Conservation (phyloP, 1,140 invertebrate species). For the Helicoverpa armigera region DNA sequence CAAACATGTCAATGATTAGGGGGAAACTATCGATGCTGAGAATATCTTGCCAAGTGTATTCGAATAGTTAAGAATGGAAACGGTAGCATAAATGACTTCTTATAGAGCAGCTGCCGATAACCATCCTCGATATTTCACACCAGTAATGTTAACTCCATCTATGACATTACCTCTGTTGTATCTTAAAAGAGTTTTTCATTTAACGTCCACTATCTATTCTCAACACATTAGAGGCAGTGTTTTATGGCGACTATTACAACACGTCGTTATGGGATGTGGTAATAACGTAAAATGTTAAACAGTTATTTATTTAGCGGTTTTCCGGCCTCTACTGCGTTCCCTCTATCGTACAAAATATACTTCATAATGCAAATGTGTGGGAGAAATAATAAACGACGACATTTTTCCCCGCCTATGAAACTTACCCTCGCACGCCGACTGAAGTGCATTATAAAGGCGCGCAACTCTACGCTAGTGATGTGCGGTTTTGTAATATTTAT, state of each 20-base stretch:
- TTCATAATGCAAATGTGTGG: conserved; percentile 53
- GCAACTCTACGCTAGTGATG: conserved; percentile 3
- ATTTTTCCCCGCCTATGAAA: conserved; percentile 65
- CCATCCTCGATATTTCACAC: conserved; percentile 23
- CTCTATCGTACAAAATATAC: conserved; percentile 60
- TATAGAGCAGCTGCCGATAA: conserved; percentile 39
- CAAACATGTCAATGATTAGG: conserved; percentile 19
- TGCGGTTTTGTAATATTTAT: neutral
- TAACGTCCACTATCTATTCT: conserved; percentile 72
- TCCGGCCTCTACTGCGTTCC: conserved; percentile 61
- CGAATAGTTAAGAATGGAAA: neutral
- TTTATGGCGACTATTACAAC: conserved; percentile 78
- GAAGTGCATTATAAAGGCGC: conserved; percentile 66
- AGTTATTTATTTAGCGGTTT: conserved; percentile 78
- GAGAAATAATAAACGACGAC: conserved; percentile 66
- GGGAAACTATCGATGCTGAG: neutral
- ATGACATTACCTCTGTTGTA: conserved; percentile 76
- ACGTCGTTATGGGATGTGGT: conserved; percentile 73
- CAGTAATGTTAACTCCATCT: conserved; percentile 57
- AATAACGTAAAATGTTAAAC: conserved; percentile 71
- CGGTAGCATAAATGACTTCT: conserved; percentile 12
- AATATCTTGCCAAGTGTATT: neutral
- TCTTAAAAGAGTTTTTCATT: conserved; percentile 67
- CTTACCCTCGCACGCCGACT: conserved; percentile 45
- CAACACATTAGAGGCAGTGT: conserved; percentile 62